phyloP scores from a whole-genome alignment of 1,140 invertebrate species.

The Lasioglossum albipes region DNA sequence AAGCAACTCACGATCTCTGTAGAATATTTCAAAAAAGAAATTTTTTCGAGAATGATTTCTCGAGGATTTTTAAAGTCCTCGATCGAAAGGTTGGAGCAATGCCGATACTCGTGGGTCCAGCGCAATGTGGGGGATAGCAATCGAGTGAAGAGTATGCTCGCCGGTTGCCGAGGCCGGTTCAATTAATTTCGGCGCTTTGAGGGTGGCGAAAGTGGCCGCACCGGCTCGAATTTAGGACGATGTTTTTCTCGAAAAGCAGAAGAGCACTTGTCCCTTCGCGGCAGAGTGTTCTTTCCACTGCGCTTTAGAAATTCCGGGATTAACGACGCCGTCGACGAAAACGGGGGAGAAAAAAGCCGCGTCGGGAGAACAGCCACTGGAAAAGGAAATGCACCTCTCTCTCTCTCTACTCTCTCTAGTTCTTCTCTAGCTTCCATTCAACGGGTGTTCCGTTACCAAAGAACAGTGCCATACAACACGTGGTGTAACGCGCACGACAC shows the following conservation, averaged over 20 bases:
- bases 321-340: conserved; percentile 21
- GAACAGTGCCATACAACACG: conserved; percentile 37
- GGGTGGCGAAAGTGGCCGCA: background rate
- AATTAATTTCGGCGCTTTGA: conserved; percentile 1
- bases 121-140: no score
- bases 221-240: background rate
- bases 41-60: no score
- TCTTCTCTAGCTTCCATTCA: conserved; percentile 37
- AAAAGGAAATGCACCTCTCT: conserved; percentile 43
- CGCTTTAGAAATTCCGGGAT: conserved; percentile 20
- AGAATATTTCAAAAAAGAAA: no score
- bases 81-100: background rate
- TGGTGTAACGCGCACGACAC: conserved; percentile 44
- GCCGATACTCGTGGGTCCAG: background rate
- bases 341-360: background rate
- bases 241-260: background rate
- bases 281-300: background rate
- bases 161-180: background rate
- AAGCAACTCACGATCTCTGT: no score
- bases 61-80: background rate
- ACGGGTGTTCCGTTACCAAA: conserved; percentile 57
- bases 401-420: no score
- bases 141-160: background rate
- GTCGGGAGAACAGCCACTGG: background rate
- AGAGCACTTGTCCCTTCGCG: conserved; percentile 16